These are phyloP conservation scores for Craterocephalus amniculus DNA, from an alignment of 2,797 vertebrate genomes.

Conservation along the genomic window DNA sequence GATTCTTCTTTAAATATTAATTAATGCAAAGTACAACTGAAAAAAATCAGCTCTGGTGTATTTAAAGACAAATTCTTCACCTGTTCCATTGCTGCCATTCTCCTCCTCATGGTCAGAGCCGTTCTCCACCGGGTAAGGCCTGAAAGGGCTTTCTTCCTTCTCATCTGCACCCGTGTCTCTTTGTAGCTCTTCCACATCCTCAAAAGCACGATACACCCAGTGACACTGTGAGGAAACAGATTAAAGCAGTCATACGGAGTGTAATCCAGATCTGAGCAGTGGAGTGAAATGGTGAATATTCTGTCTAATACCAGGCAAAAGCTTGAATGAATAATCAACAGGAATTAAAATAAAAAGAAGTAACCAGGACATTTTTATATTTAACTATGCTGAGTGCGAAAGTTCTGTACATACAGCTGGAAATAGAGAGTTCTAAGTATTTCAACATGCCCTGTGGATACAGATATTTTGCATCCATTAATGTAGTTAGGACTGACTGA, in stretches of 20 bases:
- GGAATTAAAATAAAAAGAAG: neutral
- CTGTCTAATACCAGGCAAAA: neutral
- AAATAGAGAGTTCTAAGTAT: conserved; percentile 1
- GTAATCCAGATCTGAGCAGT: neutral
- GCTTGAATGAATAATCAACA: neutral
- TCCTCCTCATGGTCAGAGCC: conserved; percentile 79
- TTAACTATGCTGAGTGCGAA: neutral
- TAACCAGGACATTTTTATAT: neutral
- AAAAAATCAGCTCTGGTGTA: neutral
- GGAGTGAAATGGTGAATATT: neutral
- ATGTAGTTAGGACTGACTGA: conserved; percentile 5
- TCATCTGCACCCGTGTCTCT: conserved; percentile 38
- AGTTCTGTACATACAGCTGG: neutral
- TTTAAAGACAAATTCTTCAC: conserved; percentile 64
- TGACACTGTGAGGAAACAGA: conserved; percentile 81
- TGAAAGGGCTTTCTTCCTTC: conserved; percentile 75
- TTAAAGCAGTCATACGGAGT: neutral
- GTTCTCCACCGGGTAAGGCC: conserved; percentile 73
- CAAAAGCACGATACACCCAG: conserved; percentile 93
- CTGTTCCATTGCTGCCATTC: conserved; percentile 84
- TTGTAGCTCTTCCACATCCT: conserved; percentile 88
- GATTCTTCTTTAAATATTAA: neutral
- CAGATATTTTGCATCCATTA: conserved; percentile 25
- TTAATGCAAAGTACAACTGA: neutral
- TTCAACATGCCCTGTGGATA: neutral